A percentile compares a stretch with the other conserved stretches of the same genome.
These are phyloP conservation scores for Parotocinclus haroldoi DNA, from an alignment of 2,797 vertebrate species.

Conservation along the genomic window DNA sequence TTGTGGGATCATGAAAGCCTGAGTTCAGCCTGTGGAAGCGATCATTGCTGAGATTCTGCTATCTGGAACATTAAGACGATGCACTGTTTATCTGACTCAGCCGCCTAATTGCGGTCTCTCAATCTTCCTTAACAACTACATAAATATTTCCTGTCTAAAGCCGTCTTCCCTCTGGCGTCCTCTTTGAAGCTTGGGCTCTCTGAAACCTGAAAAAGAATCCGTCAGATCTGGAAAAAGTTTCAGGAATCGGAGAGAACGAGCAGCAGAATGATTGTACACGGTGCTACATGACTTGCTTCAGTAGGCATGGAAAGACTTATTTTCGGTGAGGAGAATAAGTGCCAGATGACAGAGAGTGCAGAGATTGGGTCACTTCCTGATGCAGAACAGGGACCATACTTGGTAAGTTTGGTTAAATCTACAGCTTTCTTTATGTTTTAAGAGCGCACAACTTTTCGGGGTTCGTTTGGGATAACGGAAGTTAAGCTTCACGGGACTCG, in stretches of 20 bases:
- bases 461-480: constrained; percentile 25
- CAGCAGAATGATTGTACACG: neutral
- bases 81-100: constrained; percentile 55
- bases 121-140: constrained; percentile 55
- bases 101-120: constrained; percentile 50
- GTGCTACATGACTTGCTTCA: neutral
- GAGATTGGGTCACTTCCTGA: constrained; percentile 54
- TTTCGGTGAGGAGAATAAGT: constrained; percentile 40
- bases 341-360: constrained; percentile 53
- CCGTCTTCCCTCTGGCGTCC: constrained; percentile 56
- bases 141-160: constrained; percentile 59
- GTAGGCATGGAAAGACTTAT: constrained; percentile 32
- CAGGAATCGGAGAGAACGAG: neutral
- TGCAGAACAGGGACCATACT: constrained; percentile 49
- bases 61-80: constrained; percentile 46
- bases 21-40: neutral
- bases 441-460: too few species aligned
- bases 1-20: too few species aligned
- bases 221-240: constrained; percentile 20
- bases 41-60: neutral
- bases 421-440: neutral
- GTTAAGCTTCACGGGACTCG: constrained; percentile 35
- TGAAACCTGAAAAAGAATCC: constrained; percentile 30
- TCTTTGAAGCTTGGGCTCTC: constrained; percentile 55
- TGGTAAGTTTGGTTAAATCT: constrained; percentile 52